Conservation (phyloP, 2,797 vertebrate species). For the Myotis vivesi region DNA sequence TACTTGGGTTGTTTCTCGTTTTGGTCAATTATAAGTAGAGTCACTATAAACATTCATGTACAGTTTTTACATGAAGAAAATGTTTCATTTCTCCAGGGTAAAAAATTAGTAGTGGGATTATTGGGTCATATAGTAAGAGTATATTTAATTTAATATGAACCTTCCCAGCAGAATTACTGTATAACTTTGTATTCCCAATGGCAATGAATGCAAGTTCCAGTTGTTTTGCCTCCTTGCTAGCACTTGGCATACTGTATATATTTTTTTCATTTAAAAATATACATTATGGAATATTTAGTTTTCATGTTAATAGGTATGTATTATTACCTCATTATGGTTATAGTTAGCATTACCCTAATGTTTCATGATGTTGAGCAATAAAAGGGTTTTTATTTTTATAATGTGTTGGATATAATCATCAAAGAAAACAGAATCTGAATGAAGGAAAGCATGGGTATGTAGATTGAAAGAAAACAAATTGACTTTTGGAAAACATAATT, state of each 20-base stretch:
- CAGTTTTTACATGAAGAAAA: neutral
- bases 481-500: neutral
- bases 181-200: neutral
- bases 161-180: neutral
- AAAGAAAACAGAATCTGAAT: neutral
- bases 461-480: neutral
- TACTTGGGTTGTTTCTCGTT: neutral
- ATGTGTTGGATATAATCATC: neutral
- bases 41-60: neutral
- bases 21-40: neutral
- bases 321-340: neutral
- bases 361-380: neutral
- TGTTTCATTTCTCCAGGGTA: neutral
- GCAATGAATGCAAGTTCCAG: neutral
- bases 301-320: neutral
- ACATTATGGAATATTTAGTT: neutral
- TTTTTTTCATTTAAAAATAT: neutral
- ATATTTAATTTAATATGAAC: neutral
- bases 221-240: neutral
- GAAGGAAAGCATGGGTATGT: neutral
- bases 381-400: neutral
- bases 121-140: neutral
- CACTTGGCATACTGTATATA: neutral
- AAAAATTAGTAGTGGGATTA: neutral
- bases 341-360: neutral